Conservation (phyloP, 2,113 vertebrate genomes). For the Ochotona curzoniae region DNA sequence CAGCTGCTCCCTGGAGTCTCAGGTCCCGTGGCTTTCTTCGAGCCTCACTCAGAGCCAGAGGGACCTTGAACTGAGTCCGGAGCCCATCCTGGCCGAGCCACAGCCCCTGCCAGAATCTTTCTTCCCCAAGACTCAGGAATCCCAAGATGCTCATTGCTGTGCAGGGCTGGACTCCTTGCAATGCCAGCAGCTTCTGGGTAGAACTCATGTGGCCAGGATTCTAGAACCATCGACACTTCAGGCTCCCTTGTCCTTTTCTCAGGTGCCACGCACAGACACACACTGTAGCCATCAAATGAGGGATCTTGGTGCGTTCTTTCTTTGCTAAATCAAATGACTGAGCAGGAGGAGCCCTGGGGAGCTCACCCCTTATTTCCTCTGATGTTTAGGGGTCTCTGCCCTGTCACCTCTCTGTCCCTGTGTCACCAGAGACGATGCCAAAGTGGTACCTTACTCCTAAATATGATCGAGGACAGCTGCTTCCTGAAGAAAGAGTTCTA, state of each 20-base stretch:
- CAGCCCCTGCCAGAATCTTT: neutral
- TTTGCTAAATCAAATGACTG: neutral
- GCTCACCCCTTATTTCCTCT: neutral
- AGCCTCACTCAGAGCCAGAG: neutral
- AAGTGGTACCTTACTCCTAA: accelerated
- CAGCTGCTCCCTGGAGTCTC: neutral
- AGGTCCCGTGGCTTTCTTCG: neutral
- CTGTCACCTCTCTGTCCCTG: neutral
- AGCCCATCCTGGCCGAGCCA: neutral
- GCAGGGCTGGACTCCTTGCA: neutral
- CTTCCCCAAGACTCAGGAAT: neutral
- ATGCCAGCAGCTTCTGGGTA: neutral
- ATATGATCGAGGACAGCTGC: neutral
- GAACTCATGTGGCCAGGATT: neutral
- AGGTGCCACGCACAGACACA: neutral
- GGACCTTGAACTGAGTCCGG: neutral
- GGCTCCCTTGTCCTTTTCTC: neutral
- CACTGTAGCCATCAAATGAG: neutral
- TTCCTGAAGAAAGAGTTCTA: neutral
- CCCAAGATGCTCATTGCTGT: neutral
- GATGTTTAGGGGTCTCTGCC: neutral
- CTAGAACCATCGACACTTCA: neutral
- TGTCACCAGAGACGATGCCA: neutral
- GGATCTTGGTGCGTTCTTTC: neutral
- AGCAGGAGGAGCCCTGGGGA: neutral